These are phyloP conservation scores for Heliconius erato DNA, from an alignment of 2,888 invertebrate species.

Conservation along the genomic window DNA sequence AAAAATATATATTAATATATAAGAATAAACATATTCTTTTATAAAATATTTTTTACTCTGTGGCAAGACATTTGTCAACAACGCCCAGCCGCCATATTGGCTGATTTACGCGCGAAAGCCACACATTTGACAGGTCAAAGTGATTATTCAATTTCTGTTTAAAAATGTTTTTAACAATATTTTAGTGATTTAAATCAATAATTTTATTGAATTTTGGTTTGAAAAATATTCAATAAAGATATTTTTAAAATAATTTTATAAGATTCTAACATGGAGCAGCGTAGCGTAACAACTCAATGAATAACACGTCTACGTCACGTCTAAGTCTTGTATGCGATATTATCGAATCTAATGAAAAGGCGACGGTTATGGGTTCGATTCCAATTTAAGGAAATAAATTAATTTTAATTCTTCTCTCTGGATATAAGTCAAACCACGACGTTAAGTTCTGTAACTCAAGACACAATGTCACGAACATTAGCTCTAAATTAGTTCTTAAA, in stretches of 20 bases:
- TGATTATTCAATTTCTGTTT: slow-evolving; percentile 36
- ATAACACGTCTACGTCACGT: too few species aligned
- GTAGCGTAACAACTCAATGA: too few species aligned
- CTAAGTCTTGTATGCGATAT: too few species aligned
- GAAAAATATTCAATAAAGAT: neutral
- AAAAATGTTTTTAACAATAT: slow-evolving; percentile 14
- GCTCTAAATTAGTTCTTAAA: too few species aligned
- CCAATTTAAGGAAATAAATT: neutral
- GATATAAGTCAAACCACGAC: neutral
- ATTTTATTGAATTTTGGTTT: neutral
- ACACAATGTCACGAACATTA: neutral
- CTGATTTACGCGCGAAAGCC: slow-evolving; percentile 53
- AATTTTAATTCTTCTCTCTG: neutral
- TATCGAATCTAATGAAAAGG: too few species aligned
- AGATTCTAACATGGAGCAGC: too few species aligned
- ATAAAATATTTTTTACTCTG: slow-evolving; percentile 26
- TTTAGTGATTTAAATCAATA: slow-evolving; percentile 25
- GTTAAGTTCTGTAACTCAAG: neutral
- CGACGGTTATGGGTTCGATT: neutral
- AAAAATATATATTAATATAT: neutral
- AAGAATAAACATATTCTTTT: neutral
- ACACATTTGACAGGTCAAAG: slow-evolving; percentile 45
- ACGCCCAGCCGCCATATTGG: slow-evolving; percentile 42
- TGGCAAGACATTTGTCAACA: slow-evolving; percentile 48
- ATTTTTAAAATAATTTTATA: too few species aligned